Base-by-base conservation (phyloP, 2,113 vertebrate genomes). In the Amphiprion percula region DNA sequence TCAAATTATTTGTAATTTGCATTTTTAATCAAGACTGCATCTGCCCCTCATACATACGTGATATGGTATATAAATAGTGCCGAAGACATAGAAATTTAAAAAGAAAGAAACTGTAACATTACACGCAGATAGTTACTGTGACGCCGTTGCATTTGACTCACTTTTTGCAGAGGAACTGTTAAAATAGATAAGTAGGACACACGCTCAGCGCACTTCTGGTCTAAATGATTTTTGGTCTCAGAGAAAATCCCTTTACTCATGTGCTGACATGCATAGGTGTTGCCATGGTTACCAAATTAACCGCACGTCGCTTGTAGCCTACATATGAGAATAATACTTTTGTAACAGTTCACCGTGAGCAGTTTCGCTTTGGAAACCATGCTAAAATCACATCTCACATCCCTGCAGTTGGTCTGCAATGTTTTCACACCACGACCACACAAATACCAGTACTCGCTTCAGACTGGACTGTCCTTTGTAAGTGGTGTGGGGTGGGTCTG, bases 141-240 rank as follows among this genome's bases (percentile, higher is more conserved):
- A 37, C 11, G 10, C 41, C 41, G 41, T 44, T 15, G 15, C 11
- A 7, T 44, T 39, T 39, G 6, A 12, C 11, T 59, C 17, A 14
- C 26, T 10, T 15, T 64, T 64, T 24, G 10, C 47, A 44, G 46
- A 4, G 19, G 41, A 79, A 15, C 24, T 52, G 26, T 28, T 68
- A n/a, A 71, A 59, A 59, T 3, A 21, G 16, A 70, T 15, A 53
- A 81, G 65, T 47, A 70, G 54, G 52, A 63, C 52, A 79, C 12
- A 28, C 4, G 0, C 24, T 30, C 21, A 39, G 10, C 68, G 28
- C 58, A 65, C 46, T 47, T 58, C 10, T 70, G 54, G 37, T 55
- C 47, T 58, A 2, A 33, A 24, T 14, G 9, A 2, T 39, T 53
- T 56, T 9, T 4, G 7, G 7, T 23, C 16, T 64, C 5, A 6